Percentiles rank a stretch among this genome's conserved stretches.
These are phyloP conservation scores for Caenorhabditis panamensis DNA, from an alignment of 2,888 invertebrate genomes.

Conservation along the genomic window DNA sequence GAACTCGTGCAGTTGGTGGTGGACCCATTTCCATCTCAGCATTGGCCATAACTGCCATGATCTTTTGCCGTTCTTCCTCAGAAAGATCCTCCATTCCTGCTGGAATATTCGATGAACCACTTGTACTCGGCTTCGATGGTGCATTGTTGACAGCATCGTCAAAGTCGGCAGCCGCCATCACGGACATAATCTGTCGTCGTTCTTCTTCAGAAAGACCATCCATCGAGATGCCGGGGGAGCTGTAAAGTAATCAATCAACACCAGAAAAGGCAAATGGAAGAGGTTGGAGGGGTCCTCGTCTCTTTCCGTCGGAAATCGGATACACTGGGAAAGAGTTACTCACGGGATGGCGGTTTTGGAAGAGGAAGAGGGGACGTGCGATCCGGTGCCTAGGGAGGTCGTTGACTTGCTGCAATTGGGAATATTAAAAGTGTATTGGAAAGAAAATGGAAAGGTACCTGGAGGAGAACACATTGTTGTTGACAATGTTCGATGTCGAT, in stretches of 20 bases:
- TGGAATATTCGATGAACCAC: conserved; percentile 63
- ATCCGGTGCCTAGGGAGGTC: conserved; percentile 39
- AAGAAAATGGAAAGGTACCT: conserved; percentile 15
- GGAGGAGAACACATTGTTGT: conserved; percentile 55
- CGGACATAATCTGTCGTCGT: conserved; percentile 84
- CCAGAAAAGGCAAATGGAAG: conserved; percentile 4
- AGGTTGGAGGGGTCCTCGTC: conserved; percentile 15
- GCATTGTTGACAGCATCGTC: conserved; percentile 54
- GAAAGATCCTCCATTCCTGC: conserved; percentile 82
- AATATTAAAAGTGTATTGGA: not conserved
- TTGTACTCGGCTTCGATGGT: conserved; percentile 27
- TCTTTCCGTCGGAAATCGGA: conserved; percentile 41
- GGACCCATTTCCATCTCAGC: conserved; percentile 60
- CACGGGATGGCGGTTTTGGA: conserved; percentile 40
- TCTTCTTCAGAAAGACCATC: conserved; percentile 84
- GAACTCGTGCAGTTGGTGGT: conserved; percentile 17
- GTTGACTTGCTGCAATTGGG: conserved; percentile 39
- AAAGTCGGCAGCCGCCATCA: conserved; percentile 85
- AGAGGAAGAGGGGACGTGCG: conserved; percentile 15
- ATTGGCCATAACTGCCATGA: conserved; percentile 84
- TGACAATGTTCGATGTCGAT: conserved; percentile 51
- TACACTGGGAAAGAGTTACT: conserved; percentile 53
- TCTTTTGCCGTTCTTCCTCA: conserved; percentile 85
- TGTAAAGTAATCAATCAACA: conserved; percentile 1
- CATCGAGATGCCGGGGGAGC: conserved; percentile 55